Conservation (phyloP, 1,140 invertebrate species). For the Tetramorium simillimum region DNA sequence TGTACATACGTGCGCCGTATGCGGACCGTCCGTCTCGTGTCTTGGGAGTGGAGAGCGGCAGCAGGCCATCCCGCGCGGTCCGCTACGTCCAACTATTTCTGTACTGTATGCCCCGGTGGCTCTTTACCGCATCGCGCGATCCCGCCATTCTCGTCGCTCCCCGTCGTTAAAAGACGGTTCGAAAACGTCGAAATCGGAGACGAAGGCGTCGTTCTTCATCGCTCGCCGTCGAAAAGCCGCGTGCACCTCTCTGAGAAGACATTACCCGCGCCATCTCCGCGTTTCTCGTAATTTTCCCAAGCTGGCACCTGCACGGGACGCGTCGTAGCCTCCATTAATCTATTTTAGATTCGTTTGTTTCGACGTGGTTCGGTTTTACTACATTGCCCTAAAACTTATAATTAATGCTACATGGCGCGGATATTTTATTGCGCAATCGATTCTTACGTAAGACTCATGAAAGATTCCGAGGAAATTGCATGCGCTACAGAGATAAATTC, state of each 20-base stretch:
- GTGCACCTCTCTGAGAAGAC: not conserved
- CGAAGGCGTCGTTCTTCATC: slow-evolving; percentile 26
- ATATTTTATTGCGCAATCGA: slow-evolving; percentile 14
- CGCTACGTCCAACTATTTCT: slow-evolving; percentile 65
- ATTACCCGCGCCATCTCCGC: not conserved
- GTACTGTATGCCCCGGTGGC: slow-evolving; percentile 40
- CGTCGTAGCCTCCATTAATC: not conserved
- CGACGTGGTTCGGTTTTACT: not conserved
- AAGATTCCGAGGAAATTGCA: not conserved
- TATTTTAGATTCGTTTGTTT: slow-evolving; percentile 29
- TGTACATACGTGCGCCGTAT: not conserved
- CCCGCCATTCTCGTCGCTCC: slow-evolving; percentile 6
- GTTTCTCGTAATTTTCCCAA: slow-evolving; percentile 10
- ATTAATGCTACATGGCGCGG: not conserved
- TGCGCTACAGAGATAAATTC: slow-evolving; percentile 24
- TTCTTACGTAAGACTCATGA: slow-evolving; percentile 25
- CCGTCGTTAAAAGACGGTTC: slow-evolving; percentile 9
- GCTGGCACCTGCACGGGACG: not conserved
- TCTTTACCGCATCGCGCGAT: slow-evolving; percentile 16
- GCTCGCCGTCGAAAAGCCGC: not conserved
- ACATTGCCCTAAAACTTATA: not conserved
- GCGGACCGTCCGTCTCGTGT: slow-evolving; percentile 11
- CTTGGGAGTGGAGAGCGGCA: slow-evolving; percentile 5
- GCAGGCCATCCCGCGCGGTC: slow-evolving; percentile 21
- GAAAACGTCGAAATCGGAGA: slow-evolving; percentile 36